Percentiles rank a stretch among this genome's conserved stretches.
These are phyloP conservation scores for Caenorhabditis latens DNA, from an alignment of 1,140 invertebrate genomes.

Conservation along the genomic window DNA sequence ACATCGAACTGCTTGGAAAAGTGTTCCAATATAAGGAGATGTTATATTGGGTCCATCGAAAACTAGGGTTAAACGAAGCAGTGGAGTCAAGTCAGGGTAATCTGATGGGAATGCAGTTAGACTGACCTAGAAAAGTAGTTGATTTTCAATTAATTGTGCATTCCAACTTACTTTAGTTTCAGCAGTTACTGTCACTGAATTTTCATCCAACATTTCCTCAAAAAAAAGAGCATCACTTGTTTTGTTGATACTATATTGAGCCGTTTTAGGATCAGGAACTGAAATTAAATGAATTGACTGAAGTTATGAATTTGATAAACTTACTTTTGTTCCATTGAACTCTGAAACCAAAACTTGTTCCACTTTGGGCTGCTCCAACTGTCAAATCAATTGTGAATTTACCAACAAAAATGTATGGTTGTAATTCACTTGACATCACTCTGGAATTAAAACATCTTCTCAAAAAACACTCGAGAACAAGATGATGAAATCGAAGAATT, in stretches of 20 bases:
- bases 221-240: background rate
- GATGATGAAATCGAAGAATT: background rate
- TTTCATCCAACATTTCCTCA: background rate
- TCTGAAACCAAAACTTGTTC: background rate
- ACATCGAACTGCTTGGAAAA: constrained; percentile 4
- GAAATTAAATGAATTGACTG: background rate
- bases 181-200: background rate
- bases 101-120: background rate
- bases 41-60: constrained; percentile 1
- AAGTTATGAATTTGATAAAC: background rate
- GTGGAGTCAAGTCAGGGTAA: background rate
- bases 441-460: background rate
- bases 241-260: background rate
- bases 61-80: constrained; percentile 4
- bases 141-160: background rate
- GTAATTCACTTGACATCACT: constrained; percentile 10
- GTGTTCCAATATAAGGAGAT: constrained; percentile 18
- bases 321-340: constrained; percentile 31
- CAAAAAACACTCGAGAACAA: background rate
- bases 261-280: constrained; percentile 7
- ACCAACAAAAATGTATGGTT: constrained; percentile 22
- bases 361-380: background rate
- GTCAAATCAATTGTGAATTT: background rate
- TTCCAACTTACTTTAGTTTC: constrained; percentile 14
- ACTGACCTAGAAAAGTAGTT: background rate